Percentiles rank a stretch among this genome's conserved stretches.
Conservation (phyloP, 2,113 vertebrate genomes). For the Zosterops lateralis region DNA sequence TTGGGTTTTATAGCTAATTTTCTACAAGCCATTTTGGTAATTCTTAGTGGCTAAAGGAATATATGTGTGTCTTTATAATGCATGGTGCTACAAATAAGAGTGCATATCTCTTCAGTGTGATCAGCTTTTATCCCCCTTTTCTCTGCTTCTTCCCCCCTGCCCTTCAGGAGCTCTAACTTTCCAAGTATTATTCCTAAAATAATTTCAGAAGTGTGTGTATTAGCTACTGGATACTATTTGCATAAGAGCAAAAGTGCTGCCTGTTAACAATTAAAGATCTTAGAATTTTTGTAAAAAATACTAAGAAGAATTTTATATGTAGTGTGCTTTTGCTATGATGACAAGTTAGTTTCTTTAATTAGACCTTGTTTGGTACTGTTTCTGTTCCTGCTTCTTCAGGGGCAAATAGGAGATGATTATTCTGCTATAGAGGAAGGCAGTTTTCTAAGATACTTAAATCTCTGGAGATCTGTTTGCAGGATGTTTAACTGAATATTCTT, state of each 20-base stretch:
- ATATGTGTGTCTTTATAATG: not conserved
- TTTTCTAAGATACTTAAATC: not conserved
- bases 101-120: accelerated
- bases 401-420: not conserved
- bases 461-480: not conserved
- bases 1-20: not conserved
- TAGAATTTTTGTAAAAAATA: not conserved
- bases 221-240: not conserved
- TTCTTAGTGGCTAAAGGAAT: not conserved
- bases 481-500: not conserved
- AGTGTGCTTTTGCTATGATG: not conserved
- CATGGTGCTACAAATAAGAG: not conserved
- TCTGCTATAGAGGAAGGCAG: not conserved
- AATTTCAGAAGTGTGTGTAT: not conserved
- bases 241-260: not conserved
- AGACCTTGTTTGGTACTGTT: not conserved
- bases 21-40: not conserved
- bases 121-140: not conserved
- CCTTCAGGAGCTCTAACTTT: not conserved
- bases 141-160: not conserved
- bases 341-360: not conserved
- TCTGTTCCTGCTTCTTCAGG: not conserved
- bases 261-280: not conserved
- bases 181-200: not conserved
- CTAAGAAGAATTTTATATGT: not conserved